phyloP scores from a whole-genome alignment of 2,797 vertebrate genomes.

The Paramormyrops hopkinsi region DNA sequence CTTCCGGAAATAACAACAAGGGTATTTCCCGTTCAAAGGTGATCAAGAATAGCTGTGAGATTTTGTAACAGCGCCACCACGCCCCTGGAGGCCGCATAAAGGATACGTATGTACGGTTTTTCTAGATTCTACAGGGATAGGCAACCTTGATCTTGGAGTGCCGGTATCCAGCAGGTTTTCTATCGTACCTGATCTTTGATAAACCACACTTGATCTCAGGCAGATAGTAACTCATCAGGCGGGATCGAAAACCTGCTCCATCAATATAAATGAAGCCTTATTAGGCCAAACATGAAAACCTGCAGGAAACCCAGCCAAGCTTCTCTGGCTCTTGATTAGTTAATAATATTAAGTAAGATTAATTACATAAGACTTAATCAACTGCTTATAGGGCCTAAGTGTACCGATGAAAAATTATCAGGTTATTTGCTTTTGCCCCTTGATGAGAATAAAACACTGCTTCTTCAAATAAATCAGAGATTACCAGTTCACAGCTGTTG shows the following conservation, averaged over 20 bases:
- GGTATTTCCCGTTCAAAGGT: constrained; percentile 38
- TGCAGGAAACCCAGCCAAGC: too few species aligned
- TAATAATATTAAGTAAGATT: too few species aligned
- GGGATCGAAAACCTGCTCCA: not conserved
- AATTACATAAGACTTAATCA: too few species aligned
- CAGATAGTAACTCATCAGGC: too few species aligned
- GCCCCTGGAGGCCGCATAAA: not conserved
- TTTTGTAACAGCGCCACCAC: constrained; percentile 43
- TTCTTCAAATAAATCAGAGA: not conserved
- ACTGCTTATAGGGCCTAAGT: not conserved
- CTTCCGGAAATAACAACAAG: constrained; percentile 56
- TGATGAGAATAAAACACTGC: not conserved
- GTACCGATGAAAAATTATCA: not conserved
- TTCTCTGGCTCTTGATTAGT: not conserved
- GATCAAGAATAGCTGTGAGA: not conserved
- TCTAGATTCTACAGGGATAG: not conserved
- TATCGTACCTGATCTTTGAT: too few species aligned
- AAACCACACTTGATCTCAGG: too few species aligned
- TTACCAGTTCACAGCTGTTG: not conserved
- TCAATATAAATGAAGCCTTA: not conserved
- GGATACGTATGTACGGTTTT: not conserved
- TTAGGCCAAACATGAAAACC: not conserved
- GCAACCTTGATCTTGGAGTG: too few species aligned
- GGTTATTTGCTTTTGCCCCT: not conserved
- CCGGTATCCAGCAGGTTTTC: too few species aligned